Percentiles rank a stretch among this genome's conserved stretches.
Evolutionary conservation across 1,140 invertebrate species (phyloP).

Genomic region (Geopemphigus sp.): DNA sequence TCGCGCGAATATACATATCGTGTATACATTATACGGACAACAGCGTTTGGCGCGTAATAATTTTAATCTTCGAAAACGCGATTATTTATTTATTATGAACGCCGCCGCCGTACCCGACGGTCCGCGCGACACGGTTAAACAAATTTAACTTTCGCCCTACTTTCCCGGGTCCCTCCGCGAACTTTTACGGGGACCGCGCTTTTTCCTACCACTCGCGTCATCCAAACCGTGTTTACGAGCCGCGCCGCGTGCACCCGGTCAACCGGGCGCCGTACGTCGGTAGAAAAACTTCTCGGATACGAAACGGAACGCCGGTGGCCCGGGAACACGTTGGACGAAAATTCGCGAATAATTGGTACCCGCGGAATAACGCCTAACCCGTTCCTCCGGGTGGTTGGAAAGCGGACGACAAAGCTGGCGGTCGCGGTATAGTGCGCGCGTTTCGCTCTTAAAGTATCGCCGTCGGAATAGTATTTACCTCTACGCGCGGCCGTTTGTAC

Average conservation of each 20-base stretch:
- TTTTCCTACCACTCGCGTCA: constrained; percentile 2
- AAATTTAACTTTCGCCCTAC: constrained; percentile 20
- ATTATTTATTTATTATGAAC: constrained; percentile 10
- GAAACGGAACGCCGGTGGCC: too few species aligned
- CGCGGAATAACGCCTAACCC: background rate
- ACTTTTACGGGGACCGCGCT: background rate
- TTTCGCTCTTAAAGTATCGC: too few species aligned
- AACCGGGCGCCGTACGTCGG: too few species aligned
- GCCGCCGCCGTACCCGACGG: background rate
- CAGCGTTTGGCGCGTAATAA: background rate
- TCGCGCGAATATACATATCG: too few species aligned
- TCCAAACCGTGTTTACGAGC: too few species aligned
- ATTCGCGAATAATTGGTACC: constrained; percentile 14
- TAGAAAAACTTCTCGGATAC: too few species aligned
- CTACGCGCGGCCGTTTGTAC: too few species aligned
- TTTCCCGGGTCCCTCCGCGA: background rate
- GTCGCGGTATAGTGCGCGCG: too few species aligned
- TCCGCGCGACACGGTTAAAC: background rate
- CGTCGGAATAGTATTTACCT: too few species aligned
- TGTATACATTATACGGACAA: too few species aligned
- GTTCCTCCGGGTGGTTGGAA: constrained; percentile 14
- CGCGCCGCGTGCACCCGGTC: background rate
- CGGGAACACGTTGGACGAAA: background rate
- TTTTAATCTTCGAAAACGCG: background rate
- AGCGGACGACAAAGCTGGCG: background rate